Conservation (phyloP, 2,888 invertebrate species). For the Druceiella hillmani region DNA sequence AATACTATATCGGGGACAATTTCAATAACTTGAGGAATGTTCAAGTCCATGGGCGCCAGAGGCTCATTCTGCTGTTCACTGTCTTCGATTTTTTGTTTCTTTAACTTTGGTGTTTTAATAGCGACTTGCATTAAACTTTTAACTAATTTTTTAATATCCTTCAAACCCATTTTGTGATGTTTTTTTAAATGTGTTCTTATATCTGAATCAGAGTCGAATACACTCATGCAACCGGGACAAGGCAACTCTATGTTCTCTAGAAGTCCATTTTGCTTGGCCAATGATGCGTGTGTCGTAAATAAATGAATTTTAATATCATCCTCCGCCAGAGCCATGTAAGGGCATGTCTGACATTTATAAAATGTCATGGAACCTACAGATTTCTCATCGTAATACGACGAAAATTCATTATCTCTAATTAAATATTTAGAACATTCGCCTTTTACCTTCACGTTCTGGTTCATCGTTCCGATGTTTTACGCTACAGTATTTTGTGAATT, state of each 20-base stretch:
- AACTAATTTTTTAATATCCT: slow-evolving; percentile 55
- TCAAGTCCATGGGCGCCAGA: slow-evolving; percentile 28
- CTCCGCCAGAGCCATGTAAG: slow-evolving; percentile 49
- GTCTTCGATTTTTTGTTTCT: slow-evolving; percentile 32
- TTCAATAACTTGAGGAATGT: slow-evolving; percentile 46
- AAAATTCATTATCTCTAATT: too few relatives aligned
- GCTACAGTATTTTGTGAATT: too few relatives aligned
- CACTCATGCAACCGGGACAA: slow-evolving; percentile 64
- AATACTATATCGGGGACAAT: slow-evolving; percentile 38
- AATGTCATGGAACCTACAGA: slow-evolving; percentile 47
- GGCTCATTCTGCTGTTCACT: slow-evolving; percentile 11
- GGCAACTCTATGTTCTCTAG: slow-evolving; percentile 51
- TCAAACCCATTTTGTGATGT: slow-evolving; percentile 62
- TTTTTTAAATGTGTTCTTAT: slow-evolving; percentile 59
- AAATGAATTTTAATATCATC: slow-evolving; percentile 50
- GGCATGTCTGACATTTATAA: slow-evolving; percentile 51
- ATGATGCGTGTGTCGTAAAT: slow-evolving; percentile 42
- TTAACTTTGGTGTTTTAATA: slow-evolving; percentile 41
- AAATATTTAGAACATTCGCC: too few relatives aligned
- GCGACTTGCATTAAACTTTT: slow-evolving; percentile 49
- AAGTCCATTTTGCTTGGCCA: slow-evolving; percentile 48
- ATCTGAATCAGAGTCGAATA: slow-evolving; percentile 58
- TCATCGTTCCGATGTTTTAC: too few relatives aligned
- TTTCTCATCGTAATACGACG: slow-evolving; percentile 42
- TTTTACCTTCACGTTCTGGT: too few relatives aligned